phyloP scores from a whole-genome alignment of 2,888 invertebrate species.

The Sabellastarte sp. region DNA sequence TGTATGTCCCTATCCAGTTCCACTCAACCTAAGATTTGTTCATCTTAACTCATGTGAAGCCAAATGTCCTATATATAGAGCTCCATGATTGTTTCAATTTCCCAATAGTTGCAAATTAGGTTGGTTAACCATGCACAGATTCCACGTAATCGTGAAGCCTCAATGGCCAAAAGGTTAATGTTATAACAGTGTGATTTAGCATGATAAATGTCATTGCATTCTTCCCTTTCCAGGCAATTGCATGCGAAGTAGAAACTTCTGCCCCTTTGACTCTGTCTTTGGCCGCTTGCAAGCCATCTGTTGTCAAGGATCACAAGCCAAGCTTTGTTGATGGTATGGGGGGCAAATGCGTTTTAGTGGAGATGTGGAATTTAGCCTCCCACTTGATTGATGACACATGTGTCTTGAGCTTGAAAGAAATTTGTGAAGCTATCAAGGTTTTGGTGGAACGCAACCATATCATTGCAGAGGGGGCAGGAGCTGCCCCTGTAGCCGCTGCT shows the following conservation, averaged over 20 bases:
- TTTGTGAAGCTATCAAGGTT: conserved; percentile 43
- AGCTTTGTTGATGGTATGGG: conserved; percentile 56
- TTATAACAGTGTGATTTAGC: too few relatives aligned
- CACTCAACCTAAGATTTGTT: too few relatives aligned
- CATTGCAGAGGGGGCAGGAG: conserved; percentile 54
- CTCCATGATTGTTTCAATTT: too few relatives aligned
- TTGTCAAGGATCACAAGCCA: conserved; percentile 33
- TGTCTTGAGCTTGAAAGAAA: conserved; percentile 40
- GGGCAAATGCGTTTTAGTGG: conserved; percentile 39
- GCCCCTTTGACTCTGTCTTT: conserved; percentile 44
- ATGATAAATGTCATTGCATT: too few relatives aligned
- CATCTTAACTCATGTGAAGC: too few relatives aligned
- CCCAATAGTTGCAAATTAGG: too few relatives aligned
- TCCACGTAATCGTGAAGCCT: too few relatives aligned
- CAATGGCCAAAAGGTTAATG: too few relatives aligned
- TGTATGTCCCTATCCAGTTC: too few relatives aligned
- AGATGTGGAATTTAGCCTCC: conserved; percentile 48
- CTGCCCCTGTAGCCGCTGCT: conserved; percentile 43
- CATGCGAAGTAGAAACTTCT: neutral
- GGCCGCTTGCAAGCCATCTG: conserved; percentile 34
- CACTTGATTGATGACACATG: conserved; percentile 40
- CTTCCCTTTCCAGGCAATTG: too few relatives aligned
- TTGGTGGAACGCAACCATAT: conserved; percentile 46
- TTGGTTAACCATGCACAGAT: too few relatives aligned
- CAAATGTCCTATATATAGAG: too few relatives aligned